A percentile compares a stretch with the other conserved stretches of the same genome.
These are phyloP conservation scores for Ceyx margarethae DNA, from an alignment of 2,113 vertebrate species.

Conservation along the genomic window DNA sequence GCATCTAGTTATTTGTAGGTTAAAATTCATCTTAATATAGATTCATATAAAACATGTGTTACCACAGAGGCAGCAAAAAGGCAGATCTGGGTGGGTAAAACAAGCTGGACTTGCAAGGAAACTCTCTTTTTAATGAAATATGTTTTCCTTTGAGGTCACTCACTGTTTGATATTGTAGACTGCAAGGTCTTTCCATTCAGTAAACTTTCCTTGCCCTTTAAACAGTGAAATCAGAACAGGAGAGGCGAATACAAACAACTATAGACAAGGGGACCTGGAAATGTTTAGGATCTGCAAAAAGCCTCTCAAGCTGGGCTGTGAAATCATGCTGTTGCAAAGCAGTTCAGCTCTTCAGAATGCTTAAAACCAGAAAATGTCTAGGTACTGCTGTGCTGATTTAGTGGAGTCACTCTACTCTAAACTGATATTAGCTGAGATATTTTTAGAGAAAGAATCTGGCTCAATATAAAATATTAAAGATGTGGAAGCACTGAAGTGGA, in stretches of 20 bases:
- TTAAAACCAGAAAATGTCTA: background rate
- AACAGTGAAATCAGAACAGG: slow-evolving; percentile 42
- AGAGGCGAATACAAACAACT: slow-evolving; percentile 37
- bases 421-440: background rate
- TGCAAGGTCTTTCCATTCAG: slow-evolving; percentile 46
- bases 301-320: background rate
- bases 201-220: slow-evolving; percentile 62
- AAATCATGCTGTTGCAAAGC: background rate
- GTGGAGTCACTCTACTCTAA: background rate
- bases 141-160: slow-evolving; percentile 59
- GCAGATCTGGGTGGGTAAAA: slow-evolving; percentile 65
- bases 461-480: background rate
- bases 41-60: slow-evolving; percentile 87
- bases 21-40: slow-evolving; percentile 85
- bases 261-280: slow-evolving; percentile 7
- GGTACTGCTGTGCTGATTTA: background rate
- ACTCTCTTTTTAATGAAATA: slow-evolving; percentile 62
- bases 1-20: slow-evolving; percentile 85
- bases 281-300: slow-evolving; percentile 11
- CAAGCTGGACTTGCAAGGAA: slow-evolving; percentile 65
- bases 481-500: background rate
- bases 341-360: background rate
- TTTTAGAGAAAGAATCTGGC: background rate
- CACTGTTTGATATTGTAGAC: slow-evolving; percentile 62
- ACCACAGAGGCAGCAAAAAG: slow-evolving; percentile 67